These are phyloP conservation scores for Chrysolina oricalcia DNA, from an alignment of 2,888 invertebrate genomes.

Conservation along the genomic window DNA sequence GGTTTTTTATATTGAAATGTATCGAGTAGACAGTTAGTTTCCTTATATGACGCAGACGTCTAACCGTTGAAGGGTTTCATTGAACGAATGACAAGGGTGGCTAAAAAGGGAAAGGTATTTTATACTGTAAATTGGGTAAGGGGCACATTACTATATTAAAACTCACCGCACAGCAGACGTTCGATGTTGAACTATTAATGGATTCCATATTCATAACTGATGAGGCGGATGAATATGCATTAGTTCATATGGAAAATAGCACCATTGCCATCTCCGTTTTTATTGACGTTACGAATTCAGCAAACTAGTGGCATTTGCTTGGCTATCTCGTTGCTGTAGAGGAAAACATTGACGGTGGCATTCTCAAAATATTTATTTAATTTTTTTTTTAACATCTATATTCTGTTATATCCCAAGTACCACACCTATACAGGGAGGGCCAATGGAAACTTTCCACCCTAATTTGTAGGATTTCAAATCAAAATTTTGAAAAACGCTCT, in stretches of 20 bases:
- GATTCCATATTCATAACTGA: slow-evolving; percentile 52
- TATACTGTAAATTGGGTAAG: slow-evolving; percentile 42
- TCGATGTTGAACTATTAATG: slow-evolving; percentile 56
- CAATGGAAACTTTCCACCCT: too few relatives aligned
- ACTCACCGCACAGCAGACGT: slow-evolving; percentile 52
- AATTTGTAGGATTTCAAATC: too few relatives aligned
- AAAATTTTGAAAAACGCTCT: too few relatives aligned
- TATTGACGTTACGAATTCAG: too few relatives aligned
- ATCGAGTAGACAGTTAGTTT: slow-evolving; percentile 19
- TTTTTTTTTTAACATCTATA: too few relatives aligned
- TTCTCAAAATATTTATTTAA: too few relatives aligned
- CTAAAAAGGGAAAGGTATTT: slow-evolving; percentile 37
- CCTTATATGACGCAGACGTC: neutral
- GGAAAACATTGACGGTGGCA: too few relatives aligned
- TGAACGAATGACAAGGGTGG: slow-evolving; percentile 30
- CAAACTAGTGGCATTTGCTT: too few relatives aligned
- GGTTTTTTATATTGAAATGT: neutral
- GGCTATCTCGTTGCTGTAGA: too few relatives aligned
- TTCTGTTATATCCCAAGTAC: too few relatives aligned
- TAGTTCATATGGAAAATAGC: neutral
- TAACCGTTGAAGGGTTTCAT: slow-evolving; percentile 14
- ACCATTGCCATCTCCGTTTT: too few relatives aligned
- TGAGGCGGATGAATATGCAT: slow-evolving; percentile 10
- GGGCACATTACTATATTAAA: slow-evolving; percentile 58
- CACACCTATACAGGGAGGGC: too few relatives aligned